Evolutionary conservation across 1,140 invertebrate species (phyloP).

Genomic region (Heliconius hermathena): DNA sequence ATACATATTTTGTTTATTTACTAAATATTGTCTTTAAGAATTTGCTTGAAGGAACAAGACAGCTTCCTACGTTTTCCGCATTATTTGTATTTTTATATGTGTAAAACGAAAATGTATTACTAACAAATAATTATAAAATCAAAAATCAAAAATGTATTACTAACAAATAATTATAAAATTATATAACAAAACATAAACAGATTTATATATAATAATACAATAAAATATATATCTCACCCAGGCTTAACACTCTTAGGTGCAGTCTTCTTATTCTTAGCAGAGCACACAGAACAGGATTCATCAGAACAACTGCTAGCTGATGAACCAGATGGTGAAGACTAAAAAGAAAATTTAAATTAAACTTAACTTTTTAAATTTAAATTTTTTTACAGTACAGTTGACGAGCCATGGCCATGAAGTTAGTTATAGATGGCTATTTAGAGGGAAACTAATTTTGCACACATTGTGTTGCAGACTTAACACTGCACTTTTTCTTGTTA

Average conservation of each 20-base stretch:
- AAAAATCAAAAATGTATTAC: neutral
- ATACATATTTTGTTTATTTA: too few species aligned
- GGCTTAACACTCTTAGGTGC: slow-evolving; percentile 60
- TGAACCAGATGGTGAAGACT: slow-evolving; percentile 83
- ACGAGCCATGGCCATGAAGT: too few species aligned
- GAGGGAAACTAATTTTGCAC: neutral
- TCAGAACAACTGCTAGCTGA: slow-evolving; percentile 91
- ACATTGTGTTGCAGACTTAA: neutral
- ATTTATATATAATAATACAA: neutral
- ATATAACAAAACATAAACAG: neutral
- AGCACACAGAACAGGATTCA: slow-evolving; percentile 90
- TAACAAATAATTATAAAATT: neutral
- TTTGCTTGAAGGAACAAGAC: too few species aligned
- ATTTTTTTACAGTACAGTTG: too few species aligned
- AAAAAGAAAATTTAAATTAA: too few species aligned
- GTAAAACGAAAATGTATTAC: neutral
- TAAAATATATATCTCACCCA: slow-evolving; percentile 35
- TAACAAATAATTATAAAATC: neutral
- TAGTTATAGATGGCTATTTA: too few species aligned
- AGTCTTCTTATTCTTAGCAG: slow-evolving; percentile 71
- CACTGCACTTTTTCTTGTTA: neutral
- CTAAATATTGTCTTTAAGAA: too few species aligned
- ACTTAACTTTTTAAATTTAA: too few species aligned
- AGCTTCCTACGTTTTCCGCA: too few species aligned
- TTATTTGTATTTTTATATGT: too few species aligned